These are phyloP conservation scores for Anoura caudifer DNA, from an alignment of 2,113 vertebrate species.

Conservation along the genomic window DNA sequence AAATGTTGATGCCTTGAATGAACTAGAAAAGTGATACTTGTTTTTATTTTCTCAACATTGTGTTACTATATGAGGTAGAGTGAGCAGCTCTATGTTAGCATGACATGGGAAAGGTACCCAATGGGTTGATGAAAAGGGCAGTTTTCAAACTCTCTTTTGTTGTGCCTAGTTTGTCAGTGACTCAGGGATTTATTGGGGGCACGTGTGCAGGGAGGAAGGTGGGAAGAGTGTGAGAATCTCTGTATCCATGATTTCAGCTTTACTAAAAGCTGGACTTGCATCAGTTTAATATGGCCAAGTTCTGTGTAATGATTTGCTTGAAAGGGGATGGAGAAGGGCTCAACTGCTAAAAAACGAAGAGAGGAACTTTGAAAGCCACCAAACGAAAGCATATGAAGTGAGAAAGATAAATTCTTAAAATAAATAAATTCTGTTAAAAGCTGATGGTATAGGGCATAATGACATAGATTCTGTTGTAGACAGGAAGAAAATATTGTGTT, in stretches of 20 bases:
- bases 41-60: not conserved
- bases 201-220: not conserved
- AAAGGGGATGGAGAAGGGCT: not conserved
- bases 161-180: not conserved
- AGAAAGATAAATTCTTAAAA: not conserved
- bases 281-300: not conserved
- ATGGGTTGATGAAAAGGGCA: not conserved
- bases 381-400: not conserved
- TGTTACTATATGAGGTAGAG: not conserved
- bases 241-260: not conserved
- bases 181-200: not conserved
- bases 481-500: not conserved
- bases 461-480: not conserved
- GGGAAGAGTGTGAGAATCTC: not conserved
- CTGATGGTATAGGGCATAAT: not conserved
- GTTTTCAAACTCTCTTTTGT: not conserved
- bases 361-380: not conserved
- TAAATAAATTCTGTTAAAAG: not conserved
- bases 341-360: not conserved
- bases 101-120: fast-evolving
- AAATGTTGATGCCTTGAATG: not conserved
- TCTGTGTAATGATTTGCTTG: not conserved
- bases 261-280: not conserved
- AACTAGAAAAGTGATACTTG: not conserved
- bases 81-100: not conserved